Conservation (phyloP, 2,888 invertebrate species). For the Teleiodes luculella region DNA sequence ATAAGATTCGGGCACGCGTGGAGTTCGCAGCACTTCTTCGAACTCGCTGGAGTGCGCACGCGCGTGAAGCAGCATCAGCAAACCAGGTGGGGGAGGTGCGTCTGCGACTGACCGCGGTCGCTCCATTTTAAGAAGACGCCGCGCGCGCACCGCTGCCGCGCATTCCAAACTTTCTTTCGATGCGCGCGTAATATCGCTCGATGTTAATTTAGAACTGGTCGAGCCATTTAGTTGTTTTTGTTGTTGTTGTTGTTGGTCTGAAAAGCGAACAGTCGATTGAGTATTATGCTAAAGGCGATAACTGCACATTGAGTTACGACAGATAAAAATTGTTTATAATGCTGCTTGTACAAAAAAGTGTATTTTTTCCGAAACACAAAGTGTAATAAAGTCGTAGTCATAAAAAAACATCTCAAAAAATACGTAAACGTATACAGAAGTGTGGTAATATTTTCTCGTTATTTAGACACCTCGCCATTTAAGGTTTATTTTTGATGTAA, state of each 20-base stretch:
- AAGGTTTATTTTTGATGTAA: too few species aligned
- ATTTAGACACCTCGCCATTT: too few species aligned
- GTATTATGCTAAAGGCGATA: not conserved
- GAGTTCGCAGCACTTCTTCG: constrained; percentile 27
- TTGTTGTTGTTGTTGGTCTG: too few species aligned
- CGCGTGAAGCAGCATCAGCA: constrained; percentile 43
- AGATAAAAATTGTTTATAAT: too few species aligned
- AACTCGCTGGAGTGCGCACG: constrained; percentile 43
- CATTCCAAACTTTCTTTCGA: constrained; percentile 48
- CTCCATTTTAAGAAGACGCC: constrained; percentile 46
- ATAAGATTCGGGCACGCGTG: constrained; percentile 30
- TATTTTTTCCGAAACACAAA: too few species aligned
- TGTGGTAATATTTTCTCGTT: too few species aligned
- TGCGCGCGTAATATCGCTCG: constrained; percentile 19
- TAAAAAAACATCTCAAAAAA: too few species aligned
- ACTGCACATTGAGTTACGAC: too few species aligned
- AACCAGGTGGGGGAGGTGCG: constrained; percentile 35
- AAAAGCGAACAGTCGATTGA: not conserved
- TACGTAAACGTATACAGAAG: too few species aligned
- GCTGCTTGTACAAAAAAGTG: too few species aligned
- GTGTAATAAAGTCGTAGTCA: too few species aligned
- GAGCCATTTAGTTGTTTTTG: constrained; percentile 38
- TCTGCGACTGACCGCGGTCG: constrained; percentile 60
- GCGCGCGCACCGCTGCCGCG: constrained; percentile 49
- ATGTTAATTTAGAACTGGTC: constrained; percentile 29